These are phyloP conservation scores for Neosilurus hyrtlii DNA, from an alignment of 2,797 vertebrate genomes.

Conservation along the genomic window DNA sequence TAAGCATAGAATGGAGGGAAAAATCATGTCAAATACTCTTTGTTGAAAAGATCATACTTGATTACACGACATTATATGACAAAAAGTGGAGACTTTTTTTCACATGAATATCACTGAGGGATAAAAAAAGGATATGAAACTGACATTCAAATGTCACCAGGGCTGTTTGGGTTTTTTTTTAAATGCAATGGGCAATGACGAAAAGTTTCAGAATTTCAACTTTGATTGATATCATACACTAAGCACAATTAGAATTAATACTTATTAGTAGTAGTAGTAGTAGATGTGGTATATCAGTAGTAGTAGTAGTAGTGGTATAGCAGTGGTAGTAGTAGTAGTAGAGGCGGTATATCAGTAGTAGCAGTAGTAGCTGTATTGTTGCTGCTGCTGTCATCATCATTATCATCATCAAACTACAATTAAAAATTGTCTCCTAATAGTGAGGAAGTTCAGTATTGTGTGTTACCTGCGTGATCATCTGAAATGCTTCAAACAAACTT, in stretches of 20 bases:
- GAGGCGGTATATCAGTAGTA: no score
- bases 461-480: neutral
- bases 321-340: no score
- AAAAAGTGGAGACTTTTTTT: constrained; percentile 70
- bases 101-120: constrained; percentile 51
- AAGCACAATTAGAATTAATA: constrained; percentile 19
- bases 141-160: constrained; percentile 62
- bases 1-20: constrained; percentile 63
- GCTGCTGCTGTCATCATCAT: neutral
- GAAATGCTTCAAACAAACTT: neutral
- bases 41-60: constrained; percentile 79
- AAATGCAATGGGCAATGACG: constrained; percentile 43
- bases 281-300: no score
- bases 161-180: constrained; percentile 20
- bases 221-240: constrained; percentile 29
- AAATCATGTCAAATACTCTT: constrained; percentile 71
- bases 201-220: constrained; percentile 42
- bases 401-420: neutral
- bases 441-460: neutral
- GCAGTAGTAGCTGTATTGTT: no score
- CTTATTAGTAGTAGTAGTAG: neutral
- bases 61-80: constrained; percentile 68
- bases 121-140: constrained; percentile 40
- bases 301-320: no score
- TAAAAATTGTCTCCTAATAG: neutral